Conservation (phyloP, 2,888 invertebrate genomes). For the Fragum sueziense region DNA sequence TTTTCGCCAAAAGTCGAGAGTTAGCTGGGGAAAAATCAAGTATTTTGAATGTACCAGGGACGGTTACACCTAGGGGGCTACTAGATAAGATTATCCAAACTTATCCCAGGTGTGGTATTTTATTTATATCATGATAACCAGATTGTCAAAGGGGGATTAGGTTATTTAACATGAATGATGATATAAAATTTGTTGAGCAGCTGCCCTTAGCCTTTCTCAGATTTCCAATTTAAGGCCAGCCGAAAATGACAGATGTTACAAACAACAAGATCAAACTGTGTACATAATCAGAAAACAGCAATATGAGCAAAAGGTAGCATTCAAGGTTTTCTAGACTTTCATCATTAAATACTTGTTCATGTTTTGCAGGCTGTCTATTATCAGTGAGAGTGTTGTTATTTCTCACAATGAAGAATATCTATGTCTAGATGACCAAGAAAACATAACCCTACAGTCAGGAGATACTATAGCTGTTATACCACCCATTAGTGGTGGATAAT, state of each 20-base stretch:
- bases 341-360: too few species aligned
- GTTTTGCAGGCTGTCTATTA: constrained; percentile 84
- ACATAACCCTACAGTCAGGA: constrained; percentile 84
- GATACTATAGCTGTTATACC: constrained; percentile 96
- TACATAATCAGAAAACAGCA: too few species aligned
- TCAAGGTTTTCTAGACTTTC: too few species aligned
- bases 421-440: constrained; percentile 82
- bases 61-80: constrained; percentile 41
- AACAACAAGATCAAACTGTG: too few species aligned
- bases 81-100: constrained; percentile 41
- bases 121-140: too few species aligned
- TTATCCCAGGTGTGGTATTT: constrained; percentile 52
- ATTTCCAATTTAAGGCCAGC: too few species aligned
- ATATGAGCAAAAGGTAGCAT: too few species aligned
- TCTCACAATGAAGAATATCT: constrained; percentile 93
- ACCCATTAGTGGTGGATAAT: constrained; percentile 95
- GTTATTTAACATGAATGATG: too few species aligned
- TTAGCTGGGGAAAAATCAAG: constrained; percentile 85
- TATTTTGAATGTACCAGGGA: constrained; percentile 24
- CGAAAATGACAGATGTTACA: too few species aligned
- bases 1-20: constrained; percentile 96
- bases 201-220: too few species aligned
- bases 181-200: too few species aligned
- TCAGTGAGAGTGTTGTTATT: constrained; percentile 89
- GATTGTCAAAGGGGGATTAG: too few species aligned